Evolutionary conservation across 2,113 vertebrate genomes (phyloP).

Genomic region (Gymnorhina tibicen): DNA sequence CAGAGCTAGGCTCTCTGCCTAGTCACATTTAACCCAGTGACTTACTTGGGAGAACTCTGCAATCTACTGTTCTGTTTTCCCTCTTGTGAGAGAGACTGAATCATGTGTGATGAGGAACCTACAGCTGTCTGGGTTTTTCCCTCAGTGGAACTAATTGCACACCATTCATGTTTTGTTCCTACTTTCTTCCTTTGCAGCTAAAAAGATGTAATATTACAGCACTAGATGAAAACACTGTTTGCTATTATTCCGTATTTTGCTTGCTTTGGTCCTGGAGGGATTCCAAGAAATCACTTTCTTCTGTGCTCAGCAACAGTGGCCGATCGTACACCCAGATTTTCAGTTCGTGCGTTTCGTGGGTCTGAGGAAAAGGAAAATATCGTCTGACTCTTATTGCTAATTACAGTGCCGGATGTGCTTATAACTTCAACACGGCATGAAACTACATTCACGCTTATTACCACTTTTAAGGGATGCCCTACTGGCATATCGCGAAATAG

Average conservation of each 20-base stretch:
- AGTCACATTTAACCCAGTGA: not conserved
- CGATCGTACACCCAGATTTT: rapidly evolving
- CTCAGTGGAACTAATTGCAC: not conserved
- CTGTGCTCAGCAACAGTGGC: not conserved
- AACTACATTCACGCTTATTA: not conserved
- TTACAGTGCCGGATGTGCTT: not conserved
- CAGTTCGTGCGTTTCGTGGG: not conserved
- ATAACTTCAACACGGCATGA: not conserved
- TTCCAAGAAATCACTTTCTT: not conserved
- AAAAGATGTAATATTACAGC: not conserved
- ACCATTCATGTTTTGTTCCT: not conserved
- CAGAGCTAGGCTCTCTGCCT: not conserved
- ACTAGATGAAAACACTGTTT: not conserved
- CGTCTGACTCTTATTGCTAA: not conserved
- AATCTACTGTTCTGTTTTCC: not conserved
- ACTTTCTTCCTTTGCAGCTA: not conserved
- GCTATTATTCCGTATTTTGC: not conserved
- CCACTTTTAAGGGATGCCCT: not conserved
- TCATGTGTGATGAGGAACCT: not conserved
- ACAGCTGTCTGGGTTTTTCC: not conserved
- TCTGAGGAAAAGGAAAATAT: not conserved
- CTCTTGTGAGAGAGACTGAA: not conserved
- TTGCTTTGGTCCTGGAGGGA: not conserved
- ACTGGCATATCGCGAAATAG: rapidly evolving
- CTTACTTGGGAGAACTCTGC: not conserved